A percentile compares a stretch with the other conserved stretches of the same genome.
These are phyloP conservation scores for Hirtodrosophila duncani DNA, from an alignment of 2,888 invertebrate species.

Conservation along the genomic window DNA sequence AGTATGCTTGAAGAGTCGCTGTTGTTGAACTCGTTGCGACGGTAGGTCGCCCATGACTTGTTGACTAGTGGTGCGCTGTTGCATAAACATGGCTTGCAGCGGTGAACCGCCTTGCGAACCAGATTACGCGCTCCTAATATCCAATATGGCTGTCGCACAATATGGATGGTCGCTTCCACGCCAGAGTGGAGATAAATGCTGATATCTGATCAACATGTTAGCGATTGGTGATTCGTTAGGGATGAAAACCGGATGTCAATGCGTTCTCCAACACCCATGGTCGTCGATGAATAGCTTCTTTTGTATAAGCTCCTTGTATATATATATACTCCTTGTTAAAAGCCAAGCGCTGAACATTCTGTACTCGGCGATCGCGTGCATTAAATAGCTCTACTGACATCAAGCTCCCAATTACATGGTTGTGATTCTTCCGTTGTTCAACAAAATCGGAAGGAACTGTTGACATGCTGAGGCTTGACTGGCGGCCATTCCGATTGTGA, in stretches of 20 bases:
- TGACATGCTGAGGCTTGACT: background rate
- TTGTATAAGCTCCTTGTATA: background rate
- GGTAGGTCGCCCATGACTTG: background rate
- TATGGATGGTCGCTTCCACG: background rate
- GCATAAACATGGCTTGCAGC: constrained; percentile 26
- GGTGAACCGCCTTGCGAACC: constrained; percentile 9
- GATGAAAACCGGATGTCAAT: background rate
- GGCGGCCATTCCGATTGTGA: background rate
- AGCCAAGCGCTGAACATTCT: too few relatives aligned
- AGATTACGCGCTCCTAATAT: constrained; percentile 16
- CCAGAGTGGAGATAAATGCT: background rate
- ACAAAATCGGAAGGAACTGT: background rate
- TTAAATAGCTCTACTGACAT: too few relatives aligned
- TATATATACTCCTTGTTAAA: background rate
- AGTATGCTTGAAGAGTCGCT: background rate
- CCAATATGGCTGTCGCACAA: background rate
- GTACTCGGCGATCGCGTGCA: too few relatives aligned
- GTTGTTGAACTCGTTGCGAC: background rate
- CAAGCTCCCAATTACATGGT: too few relatives aligned
- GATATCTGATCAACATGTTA: background rate
- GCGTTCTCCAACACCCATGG: too few relatives aligned
- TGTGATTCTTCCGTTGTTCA: too few relatives aligned
- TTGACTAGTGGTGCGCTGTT: constrained; percentile 6
- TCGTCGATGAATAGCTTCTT: too few relatives aligned
- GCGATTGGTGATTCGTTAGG: background rate